Evolutionary conservation across 1,140 invertebrate genomes (phyloP).

Genomic region (Colletes gigas): DNA sequence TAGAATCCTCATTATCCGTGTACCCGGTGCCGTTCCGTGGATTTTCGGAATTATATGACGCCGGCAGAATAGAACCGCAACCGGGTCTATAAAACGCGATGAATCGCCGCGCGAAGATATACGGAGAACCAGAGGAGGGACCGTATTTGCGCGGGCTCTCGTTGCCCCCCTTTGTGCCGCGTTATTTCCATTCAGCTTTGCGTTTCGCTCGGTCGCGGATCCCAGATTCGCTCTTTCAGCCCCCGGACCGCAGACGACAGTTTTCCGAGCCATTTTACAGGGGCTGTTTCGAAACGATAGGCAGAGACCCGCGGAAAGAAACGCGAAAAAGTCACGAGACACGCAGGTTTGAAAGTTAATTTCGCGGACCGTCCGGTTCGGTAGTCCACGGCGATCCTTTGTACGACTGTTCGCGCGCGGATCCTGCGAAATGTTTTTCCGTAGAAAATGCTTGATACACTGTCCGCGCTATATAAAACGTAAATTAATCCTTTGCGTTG

Average conservation of each 20-base stretch:
- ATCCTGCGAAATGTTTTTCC: too few relatives aligned
- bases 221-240: not conserved
- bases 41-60: conserved; percentile 50
- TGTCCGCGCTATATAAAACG: too few relatives aligned
- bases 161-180: not conserved
- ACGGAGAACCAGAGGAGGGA: conserved; percentile 24
- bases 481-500: too few relatives aligned
- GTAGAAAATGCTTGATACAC: too few relatives aligned
- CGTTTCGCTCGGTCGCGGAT: conserved; percentile 20
- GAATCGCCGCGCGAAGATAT: conserved; percentile 20
- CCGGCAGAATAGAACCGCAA: not conserved
- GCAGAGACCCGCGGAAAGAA: too few relatives aligned
- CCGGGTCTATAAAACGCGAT: conserved; percentile 16
- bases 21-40: not conserved
- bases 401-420: too few relatives aligned
- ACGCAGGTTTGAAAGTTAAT: too few relatives aligned
- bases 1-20: conserved; percentile 42
- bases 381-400: too few relatives aligned
- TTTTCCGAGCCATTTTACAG: too few relatives aligned
- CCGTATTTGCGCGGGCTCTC: not conserved
- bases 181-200: conserved; percentile 38
- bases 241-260: not conserved
- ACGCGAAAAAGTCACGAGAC: too few relatives aligned
- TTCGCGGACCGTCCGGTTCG: too few relatives aligned
- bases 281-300: too few relatives aligned